phyloP scores from a whole-genome alignment of 2,888 invertebrate genomes.

The Pedicia rivosa region DNA sequence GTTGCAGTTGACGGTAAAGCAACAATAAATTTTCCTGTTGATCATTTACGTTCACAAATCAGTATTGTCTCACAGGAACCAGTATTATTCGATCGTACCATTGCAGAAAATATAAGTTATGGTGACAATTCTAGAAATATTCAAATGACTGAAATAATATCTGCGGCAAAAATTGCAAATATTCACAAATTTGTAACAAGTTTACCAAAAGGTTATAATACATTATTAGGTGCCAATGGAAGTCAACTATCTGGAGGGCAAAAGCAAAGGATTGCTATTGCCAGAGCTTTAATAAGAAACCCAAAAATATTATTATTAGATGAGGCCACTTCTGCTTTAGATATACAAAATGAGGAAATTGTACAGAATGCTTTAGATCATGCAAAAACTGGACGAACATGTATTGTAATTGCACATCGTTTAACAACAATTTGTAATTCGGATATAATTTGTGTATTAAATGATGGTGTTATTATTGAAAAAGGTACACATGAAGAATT shows the following conservation, averaged over 20 bases:
- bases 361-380: slow-evolving; percentile 76
- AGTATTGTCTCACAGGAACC: slow-evolving; percentile 80
- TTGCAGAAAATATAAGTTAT: slow-evolving; percentile 74
- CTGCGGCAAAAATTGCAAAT: slow-evolving; percentile 58
- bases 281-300: slow-evolving; percentile 58
- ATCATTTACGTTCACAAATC: slow-evolving; percentile 50
- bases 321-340: slow-evolving; percentile 67
- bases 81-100: slow-evolving; percentile 63
- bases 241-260: slow-evolving; percentile 72
- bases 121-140: slow-evolving; percentile 58
- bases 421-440: slow-evolving; percentile 70
- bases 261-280: slow-evolving; percentile 74
- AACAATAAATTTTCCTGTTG: slow-evolving; percentile 29
- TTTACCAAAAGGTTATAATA: slow-evolving; percentile 62
- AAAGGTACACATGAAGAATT: slow-evolving; percentile 61
- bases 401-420: slow-evolving; percentile 75
- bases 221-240: slow-evolving; percentile 57
- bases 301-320: slow-evolving; percentile 56
- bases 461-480: slow-evolving; percentile 59
- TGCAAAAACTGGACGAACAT: slow-evolving; percentile 66
- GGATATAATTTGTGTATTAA: slow-evolving; percentile 70
- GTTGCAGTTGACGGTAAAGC: slow-evolving; percentile 42
- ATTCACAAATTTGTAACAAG: slow-evolving; percentile 61
- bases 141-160: slow-evolving; percentile 52
- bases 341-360: slow-evolving; percentile 57